Conservation (phyloP, 2,113 vertebrate genomes). For the Elachura formosa region DNA sequence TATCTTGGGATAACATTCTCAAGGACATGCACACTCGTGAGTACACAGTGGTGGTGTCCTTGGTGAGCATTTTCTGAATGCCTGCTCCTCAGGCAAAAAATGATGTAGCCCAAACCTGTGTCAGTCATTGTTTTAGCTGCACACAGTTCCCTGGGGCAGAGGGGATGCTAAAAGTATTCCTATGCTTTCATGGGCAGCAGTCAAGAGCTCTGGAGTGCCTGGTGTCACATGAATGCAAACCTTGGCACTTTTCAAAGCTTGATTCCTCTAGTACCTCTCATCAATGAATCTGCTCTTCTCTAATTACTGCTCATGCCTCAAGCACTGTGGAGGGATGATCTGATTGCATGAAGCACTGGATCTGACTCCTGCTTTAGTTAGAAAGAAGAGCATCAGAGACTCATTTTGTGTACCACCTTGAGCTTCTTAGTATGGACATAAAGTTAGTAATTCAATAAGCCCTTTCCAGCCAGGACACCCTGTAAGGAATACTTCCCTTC, state of each 20-base stretch:
- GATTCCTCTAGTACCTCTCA: background rate
- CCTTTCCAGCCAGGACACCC: background rate
- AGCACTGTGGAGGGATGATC: background rate
- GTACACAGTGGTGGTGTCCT: background rate
- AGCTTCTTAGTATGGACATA: background rate
- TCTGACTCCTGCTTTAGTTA: background rate
- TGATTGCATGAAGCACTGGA: background rate
- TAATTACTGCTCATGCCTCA: background rate
- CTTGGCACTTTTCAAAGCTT: background rate
- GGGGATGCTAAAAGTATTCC: background rate
- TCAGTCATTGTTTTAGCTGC: background rate
- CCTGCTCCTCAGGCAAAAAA: background rate
- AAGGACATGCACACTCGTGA: rapidly evolving
- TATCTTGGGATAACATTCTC: background rate
- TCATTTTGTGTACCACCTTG: background rate
- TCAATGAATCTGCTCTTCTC: background rate
- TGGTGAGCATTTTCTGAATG: background rate
- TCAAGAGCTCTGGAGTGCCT: background rate
- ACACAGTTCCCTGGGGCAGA: background rate
- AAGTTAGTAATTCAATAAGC: background rate
- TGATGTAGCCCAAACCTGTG: background rate
- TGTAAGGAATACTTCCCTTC: background rate
- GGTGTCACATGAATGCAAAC: background rate
- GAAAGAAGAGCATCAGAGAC: background rate
- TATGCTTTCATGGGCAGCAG: background rate